Evolutionary conservation across 2,888 invertebrate genomes (phyloP).

Genomic region (Cataglyphis cursor): DNA sequence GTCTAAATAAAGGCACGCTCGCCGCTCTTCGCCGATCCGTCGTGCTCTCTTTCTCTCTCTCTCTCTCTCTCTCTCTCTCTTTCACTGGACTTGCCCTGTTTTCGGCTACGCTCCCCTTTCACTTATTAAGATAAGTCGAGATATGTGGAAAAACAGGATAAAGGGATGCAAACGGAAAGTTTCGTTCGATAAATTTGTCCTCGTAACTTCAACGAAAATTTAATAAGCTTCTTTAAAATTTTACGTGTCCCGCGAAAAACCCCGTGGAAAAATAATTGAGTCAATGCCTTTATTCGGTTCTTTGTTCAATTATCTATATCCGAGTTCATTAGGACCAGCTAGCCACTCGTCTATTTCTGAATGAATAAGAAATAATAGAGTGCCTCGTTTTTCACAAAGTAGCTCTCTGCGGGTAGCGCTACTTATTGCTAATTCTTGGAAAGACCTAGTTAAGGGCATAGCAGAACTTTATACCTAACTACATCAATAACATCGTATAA

Average conservation of each 20-base stretch:
- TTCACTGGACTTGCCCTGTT: conserved; percentile 15
- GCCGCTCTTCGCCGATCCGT: conserved; percentile 9
- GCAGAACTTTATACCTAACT: neutral
- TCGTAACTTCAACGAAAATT: neutral
- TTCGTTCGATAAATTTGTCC: no score
- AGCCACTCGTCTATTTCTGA: neutral
- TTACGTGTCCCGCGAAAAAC: no score
- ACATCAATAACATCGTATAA: conserved; percentile 2
- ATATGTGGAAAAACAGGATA: neutral
- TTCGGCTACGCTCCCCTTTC: neutral
- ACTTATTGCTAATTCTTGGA: conserved; percentile 7
- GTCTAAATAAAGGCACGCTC: conserved; percentile 49
- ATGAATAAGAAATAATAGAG: conserved; percentile 16
- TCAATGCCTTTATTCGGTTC: no score
- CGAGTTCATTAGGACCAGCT: neutral
- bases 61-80: no score
- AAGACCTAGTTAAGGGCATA: conserved; percentile 4
- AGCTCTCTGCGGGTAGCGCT: neutral
- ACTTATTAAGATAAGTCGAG: conserved; percentile 5
- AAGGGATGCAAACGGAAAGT: neutral
- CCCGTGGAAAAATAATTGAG: neutral
- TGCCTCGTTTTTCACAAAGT: neutral
- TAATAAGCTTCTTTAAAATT: neutral
- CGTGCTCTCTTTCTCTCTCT: neutral
- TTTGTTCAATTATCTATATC: neutral